Percentiles rank a stretch among this genome's conserved stretches.
Conservation (phyloP, 2,888 invertebrate genomes). For the Acheta domesticus region DNA sequence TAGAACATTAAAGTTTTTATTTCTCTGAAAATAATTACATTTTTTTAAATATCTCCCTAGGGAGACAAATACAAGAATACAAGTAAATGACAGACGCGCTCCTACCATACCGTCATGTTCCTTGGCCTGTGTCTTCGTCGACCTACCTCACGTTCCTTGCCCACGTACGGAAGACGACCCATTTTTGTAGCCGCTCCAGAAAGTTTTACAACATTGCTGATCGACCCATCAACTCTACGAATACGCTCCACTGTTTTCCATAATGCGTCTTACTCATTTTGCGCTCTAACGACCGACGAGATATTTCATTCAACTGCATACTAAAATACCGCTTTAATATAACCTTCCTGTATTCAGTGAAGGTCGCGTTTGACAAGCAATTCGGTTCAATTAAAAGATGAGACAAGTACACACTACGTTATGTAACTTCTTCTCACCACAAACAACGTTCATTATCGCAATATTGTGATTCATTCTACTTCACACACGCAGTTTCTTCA, state of each 20-base stretch:
- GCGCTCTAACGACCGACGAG: background rate
- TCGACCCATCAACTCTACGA: background rate
- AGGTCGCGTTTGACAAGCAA: background rate
- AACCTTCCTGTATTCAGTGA: slow-evolving; percentile 2
- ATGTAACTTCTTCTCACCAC: background rate
- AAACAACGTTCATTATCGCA: background rate
- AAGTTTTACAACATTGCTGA: background rate
- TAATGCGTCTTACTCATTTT: background rate
- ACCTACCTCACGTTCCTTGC: slow-evolving; percentile 32
- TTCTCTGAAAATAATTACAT: no score
- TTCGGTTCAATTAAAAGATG: background rate
- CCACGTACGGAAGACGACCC: slow-evolving; percentile 31
- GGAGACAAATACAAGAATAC: no score
- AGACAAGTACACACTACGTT: background rate
- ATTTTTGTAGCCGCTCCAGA: slow-evolving; percentile 19
- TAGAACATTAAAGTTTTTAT: no score
- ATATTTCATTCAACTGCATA: background rate
- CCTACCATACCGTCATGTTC: no score
- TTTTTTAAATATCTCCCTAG: no score
- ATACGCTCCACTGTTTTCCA: background rate
- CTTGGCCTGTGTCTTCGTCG: background rate
- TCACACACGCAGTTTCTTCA: background rate
- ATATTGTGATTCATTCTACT: background rate
- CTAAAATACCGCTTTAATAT: background rate
- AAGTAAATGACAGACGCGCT: no score